These are phyloP conservation scores for Malaclemys terrapin DNA, from an alignment of 2,113 vertebrate species.

Conservation along the genomic window DNA sequence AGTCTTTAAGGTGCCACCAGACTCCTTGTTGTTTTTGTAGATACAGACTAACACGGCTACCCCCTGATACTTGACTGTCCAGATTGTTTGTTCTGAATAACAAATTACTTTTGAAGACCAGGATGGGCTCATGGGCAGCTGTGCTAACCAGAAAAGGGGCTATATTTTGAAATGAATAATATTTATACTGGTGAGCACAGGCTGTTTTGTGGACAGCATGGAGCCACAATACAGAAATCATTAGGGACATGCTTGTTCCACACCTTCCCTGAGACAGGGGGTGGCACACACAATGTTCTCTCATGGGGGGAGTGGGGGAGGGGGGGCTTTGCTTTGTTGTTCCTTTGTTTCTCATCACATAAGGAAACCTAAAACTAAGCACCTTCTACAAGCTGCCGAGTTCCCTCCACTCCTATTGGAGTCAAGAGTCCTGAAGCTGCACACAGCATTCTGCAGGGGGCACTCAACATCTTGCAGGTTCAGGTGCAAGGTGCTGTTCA, in stretches of 20 bases:
- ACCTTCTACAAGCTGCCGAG: background rate
- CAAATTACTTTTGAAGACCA: background rate
- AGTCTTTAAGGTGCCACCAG: no score
- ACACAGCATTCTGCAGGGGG: background rate
- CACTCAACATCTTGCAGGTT: background rate
- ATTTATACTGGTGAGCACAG: background rate
- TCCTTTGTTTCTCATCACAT: background rate
- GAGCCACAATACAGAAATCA: background rate
- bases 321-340: background rate
- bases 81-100: background rate
- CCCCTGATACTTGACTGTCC: no score
- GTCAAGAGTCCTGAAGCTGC: background rate
- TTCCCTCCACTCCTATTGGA: background rate
- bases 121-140: background rate
- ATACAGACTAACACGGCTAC: no score
- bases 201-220: rapidly evolving
- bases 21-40: no score
- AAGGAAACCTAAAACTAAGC: background rate
- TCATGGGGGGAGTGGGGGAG: no score
- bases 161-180: background rate
- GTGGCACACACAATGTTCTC: background rate
- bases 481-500: background rate
- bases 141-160: background rate
- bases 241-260: background rate
- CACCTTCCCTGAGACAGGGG: background rate